Evolutionary conservation across 1,140 invertebrate genomes (phyloP).

Genomic region (Parasteatoda tepidariorum): DNA sequence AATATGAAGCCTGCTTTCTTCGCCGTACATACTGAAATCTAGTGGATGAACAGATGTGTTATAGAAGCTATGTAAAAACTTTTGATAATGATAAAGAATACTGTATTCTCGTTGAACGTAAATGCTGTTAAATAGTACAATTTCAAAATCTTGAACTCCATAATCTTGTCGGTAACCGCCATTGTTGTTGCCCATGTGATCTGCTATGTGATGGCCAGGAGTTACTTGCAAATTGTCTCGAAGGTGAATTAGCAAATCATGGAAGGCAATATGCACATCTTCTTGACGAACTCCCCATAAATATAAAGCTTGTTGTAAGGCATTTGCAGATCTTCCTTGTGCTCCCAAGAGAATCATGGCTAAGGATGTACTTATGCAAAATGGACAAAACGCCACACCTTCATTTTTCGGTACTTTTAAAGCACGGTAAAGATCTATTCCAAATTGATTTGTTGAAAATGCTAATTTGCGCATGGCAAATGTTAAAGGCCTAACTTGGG

Average conservation of each 20-base stretch:
- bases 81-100: slow-evolving; percentile 64
- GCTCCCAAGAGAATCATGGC: slow-evolving; percentile 64
- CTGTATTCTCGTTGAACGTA: slow-evolving; percentile 64
- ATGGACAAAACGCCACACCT: slow-evolving; percentile 63
- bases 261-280: slow-evolving; percentile 64
- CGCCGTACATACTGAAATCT: slow-evolving; percentile 63
- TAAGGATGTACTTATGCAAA: slow-evolving; percentile 64
- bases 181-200: slow-evolving; percentile 28
- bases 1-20: slow-evolving; percentile 66
- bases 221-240: slow-evolving; percentile 62
- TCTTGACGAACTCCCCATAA: slow-evolving; percentile 64
- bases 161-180: slow-evolving; percentile 32
- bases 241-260: slow-evolving; percentile 64
- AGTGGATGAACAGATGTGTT: slow-evolving; percentile 64
- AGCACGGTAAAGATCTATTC: slow-evolving; percentile 64
- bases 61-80: slow-evolving; percentile 63
- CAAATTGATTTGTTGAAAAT: slow-evolving; percentile 65
- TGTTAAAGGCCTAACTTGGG: slow-evolving; percentile 53
- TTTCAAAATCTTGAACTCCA: slow-evolving; percentile 61
- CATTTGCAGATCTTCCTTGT: slow-evolving; percentile 58
- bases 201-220: slow-evolving; percentile 36
- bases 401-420: slow-evolving; percentile 59
- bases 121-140: slow-evolving; percentile 62
- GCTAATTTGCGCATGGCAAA: slow-evolving; percentile 65
- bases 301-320: slow-evolving; percentile 64